Percentiles rank a stretch among this genome's conserved stretches.
Evolutionary conservation across 2,888 invertebrate genomes (phyloP).

Genomic region (Drosophila paucipuncta): DNA sequence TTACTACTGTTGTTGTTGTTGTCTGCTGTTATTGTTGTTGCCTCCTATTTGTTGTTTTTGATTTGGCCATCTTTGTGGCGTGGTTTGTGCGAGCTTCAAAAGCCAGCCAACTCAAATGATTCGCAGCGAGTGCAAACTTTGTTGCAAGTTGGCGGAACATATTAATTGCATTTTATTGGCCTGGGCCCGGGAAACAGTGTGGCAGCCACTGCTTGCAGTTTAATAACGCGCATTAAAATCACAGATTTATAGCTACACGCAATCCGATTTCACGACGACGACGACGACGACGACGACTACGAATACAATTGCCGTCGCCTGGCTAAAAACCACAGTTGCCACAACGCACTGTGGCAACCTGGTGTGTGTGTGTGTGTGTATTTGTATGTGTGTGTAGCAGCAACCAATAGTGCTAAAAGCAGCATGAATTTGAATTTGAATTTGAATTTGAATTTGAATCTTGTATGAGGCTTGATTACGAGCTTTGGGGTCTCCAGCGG

Average conservation of each 20-base stretch:
- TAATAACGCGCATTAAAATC: constrained; percentile 80
- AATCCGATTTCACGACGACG: constrained; percentile 72
- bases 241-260: constrained; percentile 77
- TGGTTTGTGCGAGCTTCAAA: constrained; percentile 69
- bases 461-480: constrained; percentile 29
- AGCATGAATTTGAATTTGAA: constrained; percentile 26
- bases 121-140: constrained; percentile 57
- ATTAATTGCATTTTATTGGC: constrained; percentile 82
- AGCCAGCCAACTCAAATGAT: constrained; percentile 26
- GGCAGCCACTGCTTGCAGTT: constrained; percentile 63
- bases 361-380: background rate
- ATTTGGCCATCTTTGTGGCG: constrained; percentile 44
- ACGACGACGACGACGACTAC: background rate
- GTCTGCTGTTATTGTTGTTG: background rate
- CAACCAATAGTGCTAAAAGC: constrained; percentile 17
- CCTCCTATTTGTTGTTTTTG: background rate
- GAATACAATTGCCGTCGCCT: constrained; percentile 54
- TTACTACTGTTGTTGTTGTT: background rate
- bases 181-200: constrained; percentile 31
- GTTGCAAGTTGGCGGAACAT: constrained; percentile 77
- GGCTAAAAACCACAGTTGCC: constrained; percentile 47
- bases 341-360: constrained; percentile 4
- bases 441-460: constrained; percentile 28
- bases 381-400: background rate
- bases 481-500: constrained; percentile 5